These are phyloP conservation scores for Drosophila kepulauana DNA, from an alignment of 1,140 invertebrate genomes.

Conservation along the genomic window DNA sequence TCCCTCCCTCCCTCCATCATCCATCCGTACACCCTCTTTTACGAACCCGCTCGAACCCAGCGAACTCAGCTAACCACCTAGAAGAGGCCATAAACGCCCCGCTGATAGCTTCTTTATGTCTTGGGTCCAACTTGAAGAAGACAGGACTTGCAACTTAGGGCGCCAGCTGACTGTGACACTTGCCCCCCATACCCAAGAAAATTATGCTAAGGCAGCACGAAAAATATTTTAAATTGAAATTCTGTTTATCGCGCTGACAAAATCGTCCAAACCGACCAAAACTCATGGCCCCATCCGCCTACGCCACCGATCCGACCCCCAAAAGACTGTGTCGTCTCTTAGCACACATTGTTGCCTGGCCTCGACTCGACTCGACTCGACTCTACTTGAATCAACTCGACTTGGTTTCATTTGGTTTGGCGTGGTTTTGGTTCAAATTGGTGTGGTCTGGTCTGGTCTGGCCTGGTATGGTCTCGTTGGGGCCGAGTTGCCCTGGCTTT, in stretches of 20 bases:
- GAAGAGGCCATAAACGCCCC: slow-evolving; percentile 63
- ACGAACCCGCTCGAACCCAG: background rate
- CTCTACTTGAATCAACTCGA: background rate
- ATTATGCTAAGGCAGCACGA: slow-evolving; percentile 62
- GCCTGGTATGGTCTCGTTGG: slow-evolving; percentile 1
- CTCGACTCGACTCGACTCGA: slow-evolving; percentile 6
- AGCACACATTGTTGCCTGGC: slow-evolving; percentile 60
- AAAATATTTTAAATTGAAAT: slow-evolving; percentile 82
- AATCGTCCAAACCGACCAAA: slow-evolving; percentile 52
- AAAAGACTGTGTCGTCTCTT: slow-evolving; percentile 4
- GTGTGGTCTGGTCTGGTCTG: slow-evolving; percentile 18
- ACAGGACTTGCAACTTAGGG: slow-evolving; percentile 6
- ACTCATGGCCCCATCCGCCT: background rate
- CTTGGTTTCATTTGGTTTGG: slow-evolving; percentile 17
- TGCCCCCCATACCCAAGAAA: slow-evolving; percentile 7
- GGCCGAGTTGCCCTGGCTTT: slow-evolving; percentile 23
- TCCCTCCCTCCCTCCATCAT: background rate
- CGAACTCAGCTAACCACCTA: slow-evolving; percentile 19
- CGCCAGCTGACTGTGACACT: slow-evolving; percentile 33
- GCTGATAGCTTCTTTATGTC: slow-evolving; percentile 80
- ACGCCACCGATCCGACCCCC: background rate
- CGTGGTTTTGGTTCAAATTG: slow-evolving; percentile 21
- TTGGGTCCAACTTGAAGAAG: slow-evolving; percentile 40
- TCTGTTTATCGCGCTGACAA: slow-evolving; percentile 76
- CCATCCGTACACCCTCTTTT: too few species aligned